phyloP scores from a whole-genome alignment of 2,888 invertebrate genomes.

The Polymixis lichenea region DNA sequence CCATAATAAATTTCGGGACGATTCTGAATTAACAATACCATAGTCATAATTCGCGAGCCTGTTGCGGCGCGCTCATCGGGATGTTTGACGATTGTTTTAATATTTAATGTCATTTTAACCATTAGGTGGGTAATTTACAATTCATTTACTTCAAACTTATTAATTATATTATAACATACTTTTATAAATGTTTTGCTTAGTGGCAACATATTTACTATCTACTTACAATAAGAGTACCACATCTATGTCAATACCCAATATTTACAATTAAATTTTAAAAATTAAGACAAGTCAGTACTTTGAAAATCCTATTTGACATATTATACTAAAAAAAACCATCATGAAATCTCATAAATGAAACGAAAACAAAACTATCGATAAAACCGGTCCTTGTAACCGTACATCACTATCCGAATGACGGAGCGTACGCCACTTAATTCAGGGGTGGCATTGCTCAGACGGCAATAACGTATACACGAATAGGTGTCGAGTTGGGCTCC shows the following conservation, averaged over 20 bases:
- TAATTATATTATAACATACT: background rate
- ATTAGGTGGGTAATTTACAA: slow-evolving; percentile 52
- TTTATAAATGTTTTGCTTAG: background rate
- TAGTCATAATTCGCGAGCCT: slow-evolving; percentile 83
- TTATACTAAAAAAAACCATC: background rate
- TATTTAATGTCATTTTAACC: slow-evolving; percentile 68
- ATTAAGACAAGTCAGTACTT: background rate
- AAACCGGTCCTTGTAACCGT: slow-evolving; percentile 32
- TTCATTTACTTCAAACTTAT: slow-evolving; percentile 11
- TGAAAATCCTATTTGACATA: background rate
- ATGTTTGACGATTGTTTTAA: slow-evolving; percentile 75
- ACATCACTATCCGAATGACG: slow-evolving; percentile 73
- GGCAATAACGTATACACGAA: slow-evolving; percentile 81
- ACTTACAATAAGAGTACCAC: background rate
- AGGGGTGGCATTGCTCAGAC: slow-evolving; percentile 84
- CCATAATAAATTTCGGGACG: slow-evolving; percentile 84
- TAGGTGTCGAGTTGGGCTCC: slow-evolving; percentile 76
- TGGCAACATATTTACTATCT: background rate
- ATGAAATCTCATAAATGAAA: background rate
- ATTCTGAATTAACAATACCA: slow-evolving; percentile 85
- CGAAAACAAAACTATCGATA: slow-evolving; percentile 64
- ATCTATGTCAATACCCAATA: background rate
- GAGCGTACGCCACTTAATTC: slow-evolving; percentile 76
- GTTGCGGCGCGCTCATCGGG: slow-evolving; percentile 77
- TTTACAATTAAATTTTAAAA: background rate